Conservation (phyloP, 2,113 vertebrate genomes). For the Machaerirhynchus nigripectus region DNA sequence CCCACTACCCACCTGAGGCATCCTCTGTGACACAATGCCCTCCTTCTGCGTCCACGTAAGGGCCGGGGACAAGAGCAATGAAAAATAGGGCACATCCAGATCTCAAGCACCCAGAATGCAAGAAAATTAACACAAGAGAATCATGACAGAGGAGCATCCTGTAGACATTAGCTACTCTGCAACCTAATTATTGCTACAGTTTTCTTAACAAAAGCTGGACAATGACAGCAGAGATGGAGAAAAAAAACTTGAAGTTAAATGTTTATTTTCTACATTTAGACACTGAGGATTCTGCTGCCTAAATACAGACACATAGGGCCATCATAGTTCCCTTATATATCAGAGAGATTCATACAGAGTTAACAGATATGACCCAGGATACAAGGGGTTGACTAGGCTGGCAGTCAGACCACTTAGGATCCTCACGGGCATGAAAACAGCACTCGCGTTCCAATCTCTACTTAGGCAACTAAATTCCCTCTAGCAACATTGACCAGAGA, state of each 20-base stretch:
- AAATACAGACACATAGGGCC: background rate
- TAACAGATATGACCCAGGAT: background rate
- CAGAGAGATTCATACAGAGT: rapidly evolving
- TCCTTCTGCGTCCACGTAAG: background rate
- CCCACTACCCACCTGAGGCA: background rate
- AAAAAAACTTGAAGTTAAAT: background rate
- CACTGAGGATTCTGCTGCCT: background rate
- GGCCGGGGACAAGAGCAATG: background rate
- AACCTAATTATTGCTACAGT: background rate
- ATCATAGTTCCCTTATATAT: background rate
- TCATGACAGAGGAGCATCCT: background rate
- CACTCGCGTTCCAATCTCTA: background rate
- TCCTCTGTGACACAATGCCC: background rate
- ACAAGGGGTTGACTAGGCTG: background rate
- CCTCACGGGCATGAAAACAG: background rate
- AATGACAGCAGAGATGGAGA: background rate
- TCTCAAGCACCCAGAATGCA: background rate
- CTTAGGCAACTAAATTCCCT: background rate
- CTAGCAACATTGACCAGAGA: background rate
- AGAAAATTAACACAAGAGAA: background rate
- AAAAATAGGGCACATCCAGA: background rate
- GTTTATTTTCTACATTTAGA: background rate
- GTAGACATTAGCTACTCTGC: background rate
- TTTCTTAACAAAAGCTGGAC: background rate
- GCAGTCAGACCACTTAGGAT: background rate